A percentile compares a stretch with the other conserved stretches of the same genome.
These are phyloP conservation scores for roundworm (Caenorhabditis elegans) DNA, from an alignment of 1,140 invertebrate species.

Conservation along the genomic window DNA sequence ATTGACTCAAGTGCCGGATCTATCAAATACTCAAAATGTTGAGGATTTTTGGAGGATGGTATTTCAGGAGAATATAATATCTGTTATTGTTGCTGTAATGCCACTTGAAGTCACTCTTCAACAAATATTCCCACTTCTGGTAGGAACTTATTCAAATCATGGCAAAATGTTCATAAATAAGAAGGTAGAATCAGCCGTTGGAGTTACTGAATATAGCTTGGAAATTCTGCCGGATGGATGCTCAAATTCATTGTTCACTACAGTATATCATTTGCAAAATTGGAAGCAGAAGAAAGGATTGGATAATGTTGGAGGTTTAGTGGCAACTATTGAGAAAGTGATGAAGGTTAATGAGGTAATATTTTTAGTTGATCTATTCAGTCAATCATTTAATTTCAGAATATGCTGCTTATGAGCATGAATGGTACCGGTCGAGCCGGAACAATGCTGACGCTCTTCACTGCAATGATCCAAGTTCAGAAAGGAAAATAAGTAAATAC, in stretches of 20 bases:
- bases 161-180: conserved; percentile 29
- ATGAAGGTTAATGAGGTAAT: neutral
- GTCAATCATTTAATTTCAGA: too few species aligned
- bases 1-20: neutral
- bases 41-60: conserved; percentile 33
- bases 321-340: neutral
- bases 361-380: too few species aligned
- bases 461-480: neutral
- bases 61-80: neutral
- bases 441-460: conserved; percentile 1
- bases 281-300: conserved; percentile 1
- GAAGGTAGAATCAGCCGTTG: neutral
- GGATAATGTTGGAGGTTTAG: neutral
- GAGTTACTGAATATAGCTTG: neutral
- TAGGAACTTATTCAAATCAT: neutral
- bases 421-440: neutral
- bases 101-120: neutral
- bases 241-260: conserved; percentile 47
- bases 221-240: conserved; percentile 9
- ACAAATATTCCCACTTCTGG: neutral
- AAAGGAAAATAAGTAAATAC: conserved; percentile 30
- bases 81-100: neutral
- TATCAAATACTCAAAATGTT: conserved; percentile 67
- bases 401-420: neutral
- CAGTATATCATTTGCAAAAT: neutral